Base-by-base conservation (phyloP, 1,140 invertebrate species). In the Parapsyche elsis region DNA sequence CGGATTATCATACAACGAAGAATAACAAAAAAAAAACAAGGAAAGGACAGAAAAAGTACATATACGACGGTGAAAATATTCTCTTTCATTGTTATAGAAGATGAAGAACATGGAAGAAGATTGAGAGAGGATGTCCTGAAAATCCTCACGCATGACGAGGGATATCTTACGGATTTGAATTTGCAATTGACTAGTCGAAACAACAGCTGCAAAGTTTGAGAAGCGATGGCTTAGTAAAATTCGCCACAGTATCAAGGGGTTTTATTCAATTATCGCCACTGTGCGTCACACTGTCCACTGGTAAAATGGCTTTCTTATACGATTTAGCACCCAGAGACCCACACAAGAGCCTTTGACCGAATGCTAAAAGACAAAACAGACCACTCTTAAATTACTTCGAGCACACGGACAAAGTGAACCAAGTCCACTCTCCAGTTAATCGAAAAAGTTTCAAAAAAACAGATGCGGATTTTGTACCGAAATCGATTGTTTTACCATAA, bases 291-390 rank as follows among this genome's bases (percentile, higher is more conserved):
- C 7, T 38, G 30, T 1, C 75, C 14, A n/a, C 73, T 64, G n/a
- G 71, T 45, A 19, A 64, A 77, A 77, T 77, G 59, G 75, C 57
- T 77, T 77, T 77, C 75, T 77, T 77, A 77, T 64, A 77, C 75
- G 49, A 77, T 77, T 77, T 77, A 45, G 14, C 19, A 19, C 53
- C 53, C 57, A 21, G 49, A 61, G 53, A 76, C 16, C 49, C 7
- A 14, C 9, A 23, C 21, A 53, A 2, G 64, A 24, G 75, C 75
- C 75, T 77, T 77, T 77, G 75, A 67, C 26, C 44, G 46, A 74
- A 45, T 49, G 38, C 44, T 23, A 57, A 57, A 24, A 75, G 73
- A 75, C 73, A 57, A 75, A 75, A 49, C 73, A 46, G 71, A 73
- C 71, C 38, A 2, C 38, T n/a, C n/a, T 73, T 23, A 16, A 5